Evolutionary conservation across 2,888 invertebrate genomes (phyloP), one percentile per base, ranked within the genome.

Genomic region (Colostygia pectinataria): DNA sequence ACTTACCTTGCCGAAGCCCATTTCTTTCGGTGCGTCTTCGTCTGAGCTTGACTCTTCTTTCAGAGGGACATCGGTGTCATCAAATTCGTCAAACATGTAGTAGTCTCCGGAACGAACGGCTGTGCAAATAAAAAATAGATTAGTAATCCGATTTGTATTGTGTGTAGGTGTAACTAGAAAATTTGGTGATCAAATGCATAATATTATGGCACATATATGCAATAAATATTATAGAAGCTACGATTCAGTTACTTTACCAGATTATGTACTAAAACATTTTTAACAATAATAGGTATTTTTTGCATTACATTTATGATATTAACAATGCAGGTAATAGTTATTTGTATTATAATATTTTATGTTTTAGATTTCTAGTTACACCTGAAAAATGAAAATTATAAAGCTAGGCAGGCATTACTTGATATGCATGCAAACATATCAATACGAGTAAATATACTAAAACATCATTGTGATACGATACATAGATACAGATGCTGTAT

Each of bases 81-180:
- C 95, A 72, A 96, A 93, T 63, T 98, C 98, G 73, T 99, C 98
- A 90, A 99, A 99, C 98, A 99, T 98, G 90, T 98, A 99, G 90
- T 99, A 99, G 88, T 99, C 99, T 10, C 99, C 99, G 52, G 98
- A 98, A 40, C 99, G 94, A 50, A 99, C 95, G 40, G 99, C 99
- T 99, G 90, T 77, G 83, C 63, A 66, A 31, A 57, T 65, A 50
- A 54, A 60, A 37, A 23, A 36, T 5, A 28, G 24, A 37, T 55
- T 44, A 48, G 9, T 46, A 20, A 42, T 28, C 5, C 34, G 12
- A 34, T 13, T 13, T 10, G 14, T n/a, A 6, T 0, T 12, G 24
- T 33, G 23, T 31, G 9, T 32, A 41, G 54, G 55, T 50, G 63
- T 58, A 59, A 63, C 52, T 58, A 65, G 63, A 49, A 49, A 53